Evolutionary conservation across 1,140 invertebrate genomes (phyloP).

Genomic region (Aphelinus atriplicis): DNA sequence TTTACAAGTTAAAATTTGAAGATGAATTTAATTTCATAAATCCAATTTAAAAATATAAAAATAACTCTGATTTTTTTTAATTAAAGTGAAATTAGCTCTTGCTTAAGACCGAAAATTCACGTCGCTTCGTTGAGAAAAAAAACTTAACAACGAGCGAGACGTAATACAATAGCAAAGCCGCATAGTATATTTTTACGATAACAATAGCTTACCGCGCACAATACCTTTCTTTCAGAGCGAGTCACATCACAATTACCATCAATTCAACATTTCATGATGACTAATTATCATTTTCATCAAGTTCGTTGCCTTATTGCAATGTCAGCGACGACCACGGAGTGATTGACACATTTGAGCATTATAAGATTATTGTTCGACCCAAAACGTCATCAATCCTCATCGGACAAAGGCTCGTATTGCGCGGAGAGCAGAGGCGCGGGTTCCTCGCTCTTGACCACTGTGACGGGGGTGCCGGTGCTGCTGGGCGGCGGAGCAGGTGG

Average conservation of each 20-base stretch:
- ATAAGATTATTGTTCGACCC: not conserved
- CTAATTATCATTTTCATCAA: no score
- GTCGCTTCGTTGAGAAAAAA: no score
- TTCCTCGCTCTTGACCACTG: constrained; percentile 69
- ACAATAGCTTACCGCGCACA: constrained; percentile 1
- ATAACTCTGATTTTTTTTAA: constrained; percentile 2
- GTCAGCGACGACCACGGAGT: not conserved
- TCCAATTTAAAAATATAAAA: constrained; percentile 11
- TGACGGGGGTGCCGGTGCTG: constrained; percentile 52
- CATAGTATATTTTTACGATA: constrained; percentile 36
- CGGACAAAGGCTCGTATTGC: constrained; percentile 87
- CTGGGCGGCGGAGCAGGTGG: constrained; percentile 64
- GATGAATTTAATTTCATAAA: constrained; percentile 12
- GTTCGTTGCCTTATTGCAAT: constrained; percentile 3
- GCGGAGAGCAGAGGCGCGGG: constrained; percentile 83
- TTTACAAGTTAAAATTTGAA: constrained; percentile 36
- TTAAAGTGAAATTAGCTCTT: not conserved
- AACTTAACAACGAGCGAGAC: no score
- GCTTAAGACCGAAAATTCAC: no score
- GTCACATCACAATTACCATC: constrained; percentile 16
- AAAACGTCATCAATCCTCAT: constrained; percentile 77
- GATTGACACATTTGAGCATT: constrained; percentile 4
- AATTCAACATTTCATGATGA: no score
- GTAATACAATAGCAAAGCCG: constrained; percentile 11
- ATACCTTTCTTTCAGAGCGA: constrained; percentile 34